A percentile compares a stretch with the other conserved stretches of the same genome.
Evolutionary conservation across 2,113 vertebrate genomes (phyloP).

Genomic region (Platysternon megacephalum): DNA sequence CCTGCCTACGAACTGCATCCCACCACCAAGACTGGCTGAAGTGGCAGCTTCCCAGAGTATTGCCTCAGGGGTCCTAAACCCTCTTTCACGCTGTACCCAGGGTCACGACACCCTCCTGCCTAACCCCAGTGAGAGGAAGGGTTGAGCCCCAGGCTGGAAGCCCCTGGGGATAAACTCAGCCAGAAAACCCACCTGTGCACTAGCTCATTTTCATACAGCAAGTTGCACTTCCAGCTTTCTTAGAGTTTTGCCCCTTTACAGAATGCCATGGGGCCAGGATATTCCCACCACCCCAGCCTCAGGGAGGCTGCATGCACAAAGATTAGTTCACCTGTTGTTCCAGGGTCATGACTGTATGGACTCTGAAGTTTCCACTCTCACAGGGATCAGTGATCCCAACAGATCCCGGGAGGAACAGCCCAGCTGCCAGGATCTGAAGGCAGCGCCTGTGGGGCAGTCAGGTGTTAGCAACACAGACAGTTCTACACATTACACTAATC

Average conservation of each 20-base stretch:
- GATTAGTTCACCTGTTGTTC: conserved; percentile 90
- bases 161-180: not conserved
- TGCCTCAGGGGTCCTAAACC: not conserved
- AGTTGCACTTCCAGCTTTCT: not conserved
- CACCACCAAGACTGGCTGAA: not conserved
- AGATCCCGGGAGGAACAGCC: conserved; percentile 94
- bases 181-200: not conserved
- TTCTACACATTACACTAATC: accelerated
- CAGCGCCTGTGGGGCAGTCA: conserved; percentile 82
- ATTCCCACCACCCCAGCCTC: not conserved
- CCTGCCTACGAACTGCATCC: not conserved
- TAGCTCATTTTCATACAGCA: not conserved
- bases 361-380: conserved; percentile 95
- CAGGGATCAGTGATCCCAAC: conserved; percentile 98
- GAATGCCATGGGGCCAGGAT: too few relatives aligned
- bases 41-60: not conserved
- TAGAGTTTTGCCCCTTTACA: not conserved
- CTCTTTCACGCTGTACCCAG: not conserved
- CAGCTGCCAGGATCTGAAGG: conserved; percentile 95
- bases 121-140: not conserved
- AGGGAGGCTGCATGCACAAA: not conserved
- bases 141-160: not conserved
- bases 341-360: conserved; percentile 97
- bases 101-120: not conserved
- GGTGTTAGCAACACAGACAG: accelerated